phyloP scores from a whole-genome alignment of 2,797 vertebrate species.

The Lepilemur septentrionalis region DNA sequence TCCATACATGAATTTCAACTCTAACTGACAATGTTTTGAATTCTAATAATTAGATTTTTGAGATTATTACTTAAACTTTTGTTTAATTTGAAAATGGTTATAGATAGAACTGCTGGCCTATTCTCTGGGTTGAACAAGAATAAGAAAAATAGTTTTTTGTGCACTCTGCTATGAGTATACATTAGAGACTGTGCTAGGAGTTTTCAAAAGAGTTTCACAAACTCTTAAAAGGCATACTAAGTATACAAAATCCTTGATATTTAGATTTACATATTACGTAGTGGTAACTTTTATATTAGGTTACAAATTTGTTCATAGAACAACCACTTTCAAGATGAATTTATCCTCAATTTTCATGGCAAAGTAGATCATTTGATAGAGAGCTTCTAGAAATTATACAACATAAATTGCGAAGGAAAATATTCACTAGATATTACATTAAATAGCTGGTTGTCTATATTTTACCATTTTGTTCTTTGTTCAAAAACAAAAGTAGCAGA shows the following conservation, averaged over 20 bases:
- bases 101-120: background rate
- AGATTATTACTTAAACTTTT: background rate
- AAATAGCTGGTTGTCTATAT: background rate
- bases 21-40: background rate
- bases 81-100: background rate
- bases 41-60: background rate
- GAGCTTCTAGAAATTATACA: constrained; percentile 11
- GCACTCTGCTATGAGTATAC: background rate
- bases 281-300: background rate
- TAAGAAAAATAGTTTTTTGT: background rate
- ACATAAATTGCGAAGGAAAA: background rate
- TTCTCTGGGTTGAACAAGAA: background rate
- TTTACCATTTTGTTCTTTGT: background rate
- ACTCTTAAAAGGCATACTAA: background rate
- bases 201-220: background rate
- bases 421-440: background rate
- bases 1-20: background rate
- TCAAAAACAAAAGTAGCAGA: constrained; percentile 23
- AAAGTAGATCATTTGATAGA: background rate
- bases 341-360: background rate
- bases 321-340: background rate
- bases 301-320: constrained; percentile 36
- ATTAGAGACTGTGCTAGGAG: background rate
- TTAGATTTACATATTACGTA: background rate
- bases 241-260: background rate